Conservation (phyloP, 2,888 invertebrate species). For the Halictus quadricinctus region DNA sequence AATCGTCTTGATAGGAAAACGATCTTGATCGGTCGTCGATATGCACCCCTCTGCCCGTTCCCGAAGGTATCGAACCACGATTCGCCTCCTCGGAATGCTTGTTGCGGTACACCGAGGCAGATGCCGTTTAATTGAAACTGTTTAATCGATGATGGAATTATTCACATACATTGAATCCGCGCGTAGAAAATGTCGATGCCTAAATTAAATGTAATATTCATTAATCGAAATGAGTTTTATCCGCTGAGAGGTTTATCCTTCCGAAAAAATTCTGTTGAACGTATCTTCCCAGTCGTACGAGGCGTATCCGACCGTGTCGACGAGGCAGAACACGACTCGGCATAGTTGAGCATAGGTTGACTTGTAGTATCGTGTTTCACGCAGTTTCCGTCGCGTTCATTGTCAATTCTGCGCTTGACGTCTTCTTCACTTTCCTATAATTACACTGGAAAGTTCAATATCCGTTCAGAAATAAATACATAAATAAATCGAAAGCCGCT, state of each 20-base stretch:
- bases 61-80: neutral
- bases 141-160: neutral
- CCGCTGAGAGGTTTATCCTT: too few species aligned
- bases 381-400: neutral
- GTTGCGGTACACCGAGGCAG: neutral
- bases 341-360: neutral
- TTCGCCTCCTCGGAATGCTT: neutral
- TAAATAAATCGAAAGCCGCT: constrained; percentile 3
- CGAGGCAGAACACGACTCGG: too few species aligned
- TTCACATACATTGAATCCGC: neutral
- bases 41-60: rapidly evolving
- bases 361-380: neutral
- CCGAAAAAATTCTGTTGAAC: too few species aligned
- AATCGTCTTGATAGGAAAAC: constrained; percentile 7
- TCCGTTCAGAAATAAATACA: neutral
- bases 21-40: neutral
- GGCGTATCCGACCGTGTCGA: too few species aligned
- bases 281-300: too few species aligned
- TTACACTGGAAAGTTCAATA: neutral
- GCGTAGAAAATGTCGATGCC: too few species aligned
- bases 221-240: too few species aligned
- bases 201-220: too few species aligned
- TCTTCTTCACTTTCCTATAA: neutral
- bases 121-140: neutral
- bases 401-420: neutral